Evolutionary conservation across 1,140 invertebrate species (phyloP).

Genomic region (Goniozus legneri): DNA sequence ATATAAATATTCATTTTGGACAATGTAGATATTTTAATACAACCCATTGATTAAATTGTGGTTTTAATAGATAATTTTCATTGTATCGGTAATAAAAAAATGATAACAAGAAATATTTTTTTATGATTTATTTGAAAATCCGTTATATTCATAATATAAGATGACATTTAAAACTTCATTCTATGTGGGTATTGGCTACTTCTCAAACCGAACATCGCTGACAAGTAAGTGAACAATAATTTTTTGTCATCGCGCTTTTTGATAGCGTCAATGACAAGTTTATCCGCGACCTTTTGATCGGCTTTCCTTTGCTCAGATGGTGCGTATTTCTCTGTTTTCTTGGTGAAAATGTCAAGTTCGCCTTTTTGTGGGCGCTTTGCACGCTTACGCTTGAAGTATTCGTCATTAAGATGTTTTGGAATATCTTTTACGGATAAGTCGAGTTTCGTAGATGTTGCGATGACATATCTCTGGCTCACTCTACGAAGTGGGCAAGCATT

Average conservation of each 20-base stretch:
- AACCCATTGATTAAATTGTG: too few species aligned
- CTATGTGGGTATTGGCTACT: constrained; percentile 95
- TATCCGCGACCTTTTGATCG: constrained; percentile 87
- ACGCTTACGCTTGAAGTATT: constrained; percentile 84
- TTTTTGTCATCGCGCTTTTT: constrained; percentile 82
- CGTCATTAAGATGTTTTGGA: constrained; percentile 84
- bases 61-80: too few species aligned
- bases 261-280: constrained; percentile 75
- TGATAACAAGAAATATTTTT: too few species aligned
- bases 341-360: constrained; percentile 85
- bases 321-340: constrained; percentile 86
- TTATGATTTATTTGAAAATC: too few species aligned
- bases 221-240: constrained; percentile 83
- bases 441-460: constrained; percentile 89
- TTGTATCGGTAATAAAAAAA: too few species aligned
- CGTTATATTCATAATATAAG: too few species aligned
- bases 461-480: constrained; percentile 93
- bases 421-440: constrained; percentile 79
- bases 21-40: too few species aligned
- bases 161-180: constrained; percentile 85
- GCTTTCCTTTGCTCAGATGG: constrained; percentile 84
- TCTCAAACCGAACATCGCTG: constrained; percentile 85
- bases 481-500: constrained; percentile 93
- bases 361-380: constrained; percentile 72
- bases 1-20: too few species aligned